These are phyloP conservation scores for Holothuria glaberrima DNA, from an alignment of 35 echinoderm and acorn worm species.

Conservation along the genomic window DNA sequence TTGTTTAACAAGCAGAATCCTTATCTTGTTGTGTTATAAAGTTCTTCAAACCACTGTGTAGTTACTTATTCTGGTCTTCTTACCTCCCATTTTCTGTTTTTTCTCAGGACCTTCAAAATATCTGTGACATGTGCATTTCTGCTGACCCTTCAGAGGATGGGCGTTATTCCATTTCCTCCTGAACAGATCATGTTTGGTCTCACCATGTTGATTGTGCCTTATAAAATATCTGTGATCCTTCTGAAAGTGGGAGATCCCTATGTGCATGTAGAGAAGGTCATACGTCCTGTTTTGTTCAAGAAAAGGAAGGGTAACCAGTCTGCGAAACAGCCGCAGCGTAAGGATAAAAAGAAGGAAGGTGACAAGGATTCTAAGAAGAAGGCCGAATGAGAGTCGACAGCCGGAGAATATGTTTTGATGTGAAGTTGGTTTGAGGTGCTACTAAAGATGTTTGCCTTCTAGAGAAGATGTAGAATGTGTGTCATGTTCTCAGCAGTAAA, in stretches of 20 bases:
- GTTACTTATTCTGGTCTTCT: too few species aligned
- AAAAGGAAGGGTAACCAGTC: constrained; percentile 2
- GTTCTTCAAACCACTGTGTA: too few species aligned
- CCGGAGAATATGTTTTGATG: neutral
- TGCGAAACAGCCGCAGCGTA: neutral
- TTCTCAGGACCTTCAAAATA: constrained; percentile 47
- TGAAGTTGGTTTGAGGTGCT: neutral
- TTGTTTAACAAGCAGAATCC: too few species aligned
- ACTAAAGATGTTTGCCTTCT: neutral
- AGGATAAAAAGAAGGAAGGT: neutral
- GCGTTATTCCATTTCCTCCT: constrained; percentile 32
- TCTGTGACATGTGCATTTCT: constrained; percentile 47
- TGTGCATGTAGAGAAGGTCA: constrained; percentile 27
- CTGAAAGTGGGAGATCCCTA: constrained; percentile 24
- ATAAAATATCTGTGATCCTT: constrained; percentile 41
- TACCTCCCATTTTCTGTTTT: neutral
- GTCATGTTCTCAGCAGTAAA: too few species aligned
- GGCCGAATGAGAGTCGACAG: neutral
- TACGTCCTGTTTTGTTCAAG: constrained; percentile 23
- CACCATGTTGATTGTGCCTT: constrained; percentile 41
- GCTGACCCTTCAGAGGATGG: constrained; percentile 42
- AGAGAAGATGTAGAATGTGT: too few species aligned
- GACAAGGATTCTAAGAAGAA: constrained; percentile 44
- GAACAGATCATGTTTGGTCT: constrained; percentile 44
- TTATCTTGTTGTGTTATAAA: too few species aligned